Conservation (phyloP, 2,888 invertebrate genomes). For the Drosophila monieri region DNA sequence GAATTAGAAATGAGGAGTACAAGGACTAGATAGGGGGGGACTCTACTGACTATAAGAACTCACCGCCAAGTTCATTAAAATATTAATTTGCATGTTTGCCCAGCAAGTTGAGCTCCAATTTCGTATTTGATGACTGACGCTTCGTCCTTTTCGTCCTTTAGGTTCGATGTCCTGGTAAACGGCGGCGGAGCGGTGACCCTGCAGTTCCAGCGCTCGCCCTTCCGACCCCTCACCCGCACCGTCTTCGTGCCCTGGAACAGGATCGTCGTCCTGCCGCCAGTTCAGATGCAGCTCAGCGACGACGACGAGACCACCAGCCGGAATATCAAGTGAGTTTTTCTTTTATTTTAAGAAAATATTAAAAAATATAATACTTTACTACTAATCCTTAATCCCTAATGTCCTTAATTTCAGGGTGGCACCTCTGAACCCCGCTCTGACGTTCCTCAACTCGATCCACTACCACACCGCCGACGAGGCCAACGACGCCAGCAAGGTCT, state of each 20-base stretch:
- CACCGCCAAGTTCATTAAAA: constrained; percentile 67
- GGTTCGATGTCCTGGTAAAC: constrained; percentile 99
- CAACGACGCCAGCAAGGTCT: constrained; percentile 87
- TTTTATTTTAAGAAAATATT: too few relatives aligned
- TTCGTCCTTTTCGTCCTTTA: constrained; percentile 79
- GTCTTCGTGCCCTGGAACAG: constrained; percentile 98
- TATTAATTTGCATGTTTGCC: constrained; percentile 76
- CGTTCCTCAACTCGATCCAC: constrained; percentile 83
- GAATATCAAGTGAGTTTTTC: constrained; percentile 81
- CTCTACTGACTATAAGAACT: too few relatives aligned
- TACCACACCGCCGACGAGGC: constrained; percentile 84
- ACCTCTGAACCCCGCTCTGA: constrained; percentile 83
- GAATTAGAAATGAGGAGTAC: constrained; percentile 16
- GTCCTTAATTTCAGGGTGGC: constrained; percentile 72
- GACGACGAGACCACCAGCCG: constrained; percentile 85
- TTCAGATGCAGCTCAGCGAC: constrained; percentile 93
- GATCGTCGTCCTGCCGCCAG: constrained; percentile 95
- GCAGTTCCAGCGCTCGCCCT: constrained; percentile 97
- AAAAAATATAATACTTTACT: too few relatives aligned
- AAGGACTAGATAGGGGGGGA: background rate
- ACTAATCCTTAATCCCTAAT: too few relatives aligned
- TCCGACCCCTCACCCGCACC: constrained; percentile 93
- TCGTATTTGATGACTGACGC: constrained; percentile 11
- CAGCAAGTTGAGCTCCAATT: constrained; percentile 42
- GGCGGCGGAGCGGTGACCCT: constrained; percentile 98